Base-by-base conservation (phyloP, 1,140 invertebrate genomes). In the Eumaeus atala region DNA sequence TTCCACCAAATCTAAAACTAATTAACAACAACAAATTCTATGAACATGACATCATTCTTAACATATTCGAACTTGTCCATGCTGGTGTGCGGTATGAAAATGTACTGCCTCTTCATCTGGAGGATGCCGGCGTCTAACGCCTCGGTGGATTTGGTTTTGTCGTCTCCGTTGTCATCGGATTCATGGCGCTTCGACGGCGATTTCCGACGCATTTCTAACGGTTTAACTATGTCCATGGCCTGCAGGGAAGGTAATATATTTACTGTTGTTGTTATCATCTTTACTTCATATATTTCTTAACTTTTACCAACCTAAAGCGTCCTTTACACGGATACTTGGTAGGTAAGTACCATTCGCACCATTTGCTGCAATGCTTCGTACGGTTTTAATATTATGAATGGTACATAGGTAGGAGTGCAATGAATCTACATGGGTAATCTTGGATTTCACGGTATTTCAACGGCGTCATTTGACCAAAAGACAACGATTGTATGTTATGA, bases 41-140 rank as follows among this genome's bases (percentile, higher is more conserved):
- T 65, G 70, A 92, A 93, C 52, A 93, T 78, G 1, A 88, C 87
- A 66, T 93, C 89, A 55, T 93, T 89, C 56, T 91, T 90, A 0
- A 92, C 76, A 64, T 92, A 92, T 51, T 91, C 91, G 34, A 90
- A 85, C 69, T 91, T 92, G 49, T 90, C 89, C 7, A 94, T 67
- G 21, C 88, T 90, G 7, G 90, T 89, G 70, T 93, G 92, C 0
- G 93, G 92, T 62, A 94, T 92, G 70, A 93, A 93, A 76, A 93
- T 91, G 66, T 92, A 92, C 62, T 92, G 89, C 54, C 90, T 88
- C 53, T 90, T 91, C 51, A 87, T 56, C 51, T 77, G 78, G 8
- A 84, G 35, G 11, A 84, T 65, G 16, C 64, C 66, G 60, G 77
- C 75, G 61, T 81, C 79, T 33, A 85, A 51, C 6, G 62, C 61